Evolutionary conservation across 2,888 invertebrate genomes (phyloP).

Genomic region (Archaeoteleia sp.): DNA sequence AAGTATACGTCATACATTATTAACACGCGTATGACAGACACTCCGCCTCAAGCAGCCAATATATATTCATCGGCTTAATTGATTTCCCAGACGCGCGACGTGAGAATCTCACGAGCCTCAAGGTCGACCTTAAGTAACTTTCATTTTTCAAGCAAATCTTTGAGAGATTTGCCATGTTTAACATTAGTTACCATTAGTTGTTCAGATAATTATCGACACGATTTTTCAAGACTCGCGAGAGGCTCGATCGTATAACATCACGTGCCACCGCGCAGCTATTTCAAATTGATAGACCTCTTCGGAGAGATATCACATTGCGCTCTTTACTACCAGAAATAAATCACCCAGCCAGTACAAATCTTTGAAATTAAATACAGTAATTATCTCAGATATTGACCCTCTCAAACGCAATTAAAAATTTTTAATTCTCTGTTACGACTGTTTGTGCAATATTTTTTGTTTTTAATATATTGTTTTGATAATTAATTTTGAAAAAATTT

Average conservation of each 20-base stretch:
- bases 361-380: no score
- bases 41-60: conserved; percentile 65
- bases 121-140: conserved; percentile 18
- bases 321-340: no score
- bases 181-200: neutral
- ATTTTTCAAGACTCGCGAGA: neutral
- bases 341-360: no score
- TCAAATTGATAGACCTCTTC: no score
- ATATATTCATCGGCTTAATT: conserved; percentile 70
- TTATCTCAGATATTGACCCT: no score
- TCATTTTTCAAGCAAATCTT: conserved; percentile 3
- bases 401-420: no score
- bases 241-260: neutral
- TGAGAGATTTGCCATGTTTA: neutral
- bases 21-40: conserved; percentile 59
- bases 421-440: no score
- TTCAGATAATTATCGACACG: neutral
- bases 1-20: conserved; percentile 65
- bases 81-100: conserved; percentile 57
- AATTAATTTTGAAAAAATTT: no score
- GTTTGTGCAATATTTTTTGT: no score
- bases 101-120: conserved; percentile 23
- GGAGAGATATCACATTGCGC: no score
- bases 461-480: no score
- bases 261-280: no score